phyloP scores from a whole-genome alignment of 1,140 invertebrate genomes.

The Diorhabda elongata region DNA sequence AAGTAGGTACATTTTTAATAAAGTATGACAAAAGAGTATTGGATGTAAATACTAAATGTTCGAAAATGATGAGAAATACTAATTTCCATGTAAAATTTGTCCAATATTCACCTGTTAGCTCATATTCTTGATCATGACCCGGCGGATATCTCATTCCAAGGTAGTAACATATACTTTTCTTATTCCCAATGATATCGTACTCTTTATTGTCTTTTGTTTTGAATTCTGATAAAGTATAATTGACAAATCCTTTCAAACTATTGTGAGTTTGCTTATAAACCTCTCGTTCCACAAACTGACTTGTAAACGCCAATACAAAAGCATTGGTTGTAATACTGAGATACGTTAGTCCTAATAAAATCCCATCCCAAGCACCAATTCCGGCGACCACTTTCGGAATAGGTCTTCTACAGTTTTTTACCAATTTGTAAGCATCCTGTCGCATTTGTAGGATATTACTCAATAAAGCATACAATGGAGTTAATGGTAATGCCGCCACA shows the following conservation, averaged over 20 bases:
- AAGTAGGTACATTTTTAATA: not conserved
- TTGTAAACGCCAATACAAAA: conserved; percentile 97
- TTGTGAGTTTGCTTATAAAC: conserved; percentile 66
- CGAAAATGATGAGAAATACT: conserved; percentile 24
- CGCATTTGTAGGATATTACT: conserved; percentile 80
- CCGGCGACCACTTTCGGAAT: conserved; percentile 65
- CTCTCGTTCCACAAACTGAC: conserved; percentile 90
- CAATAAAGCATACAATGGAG: conserved; percentile 71
- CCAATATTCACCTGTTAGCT: conserved; percentile 19
- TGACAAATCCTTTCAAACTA: conserved; percentile 71
- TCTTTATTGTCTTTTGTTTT: conserved; percentile 8
- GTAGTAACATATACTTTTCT: conserved; percentile 23
- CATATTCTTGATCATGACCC: conserved; percentile 18
- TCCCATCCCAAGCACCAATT: conserved; percentile 60
- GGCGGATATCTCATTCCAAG: conserved; percentile 21
- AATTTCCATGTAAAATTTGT: conserved; percentile 20
- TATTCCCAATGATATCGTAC: not conserved
- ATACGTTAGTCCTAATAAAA: conserved; percentile 33
- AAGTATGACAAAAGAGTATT: not conserved
- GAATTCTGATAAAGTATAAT: conserved; percentile 55
- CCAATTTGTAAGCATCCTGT: conserved; percentile 72
- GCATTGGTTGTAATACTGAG: conserved; percentile 51
- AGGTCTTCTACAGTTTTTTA: conserved; percentile 64
- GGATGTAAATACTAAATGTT: conserved; percentile 10
- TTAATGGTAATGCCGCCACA: conserved; percentile 75